Evolutionary conservation across 2,888 invertebrate species (phyloP), one percentile per base, ranked within the genome.

Genomic region (Chrysotoxum bicinctum): DNA sequence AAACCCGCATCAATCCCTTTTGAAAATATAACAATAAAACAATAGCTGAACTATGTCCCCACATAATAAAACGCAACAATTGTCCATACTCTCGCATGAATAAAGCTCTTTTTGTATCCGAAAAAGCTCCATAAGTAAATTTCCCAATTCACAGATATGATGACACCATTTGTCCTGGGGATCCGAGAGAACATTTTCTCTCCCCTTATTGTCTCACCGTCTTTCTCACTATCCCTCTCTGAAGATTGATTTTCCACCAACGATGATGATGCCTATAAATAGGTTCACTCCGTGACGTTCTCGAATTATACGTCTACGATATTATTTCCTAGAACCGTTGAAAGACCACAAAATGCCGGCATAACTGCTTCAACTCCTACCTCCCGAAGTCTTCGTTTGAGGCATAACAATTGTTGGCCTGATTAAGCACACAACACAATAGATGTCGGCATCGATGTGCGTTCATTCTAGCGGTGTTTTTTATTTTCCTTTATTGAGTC

Each of bases 231-330:
- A 4, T 32, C 10, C n/a, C 4, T 26, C 26, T 12, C 7, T n/a
- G 0, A 3, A n/a, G n/a, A 14, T 9, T 10, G 26, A 48, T 32
- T 16, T 74, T 79, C 1, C 84, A 75, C 70, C 74, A 84, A 78
- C 78, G 43, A 26, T 35, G 12, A 40, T 58, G 37, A 14, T n/a
- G 50, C 19, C 74, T 56, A 73, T 10, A 77, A 77, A 66, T 78
- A 60, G 68, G 56, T 30, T n/a, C 14, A 66, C n/a, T 62, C 48
- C n/a, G 54, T 84, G 84, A 84, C 79, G 84, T 79, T 66, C 54
- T 68, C 70, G 21, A 30, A 30, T 45, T 32, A 52, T 56, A 45
- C 56, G 56, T 70, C 70, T 75, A 79, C 70, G 52, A 78, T 58
- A 50, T 14, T 66, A 32, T 62, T 45, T 72, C 19, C 32, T 40